Percentiles rank a stretch among this genome's conserved stretches.
phyloP scores from a whole-genome alignment of 2,113 vertebrate species.

The Anoplopoma fimbria region DNA sequence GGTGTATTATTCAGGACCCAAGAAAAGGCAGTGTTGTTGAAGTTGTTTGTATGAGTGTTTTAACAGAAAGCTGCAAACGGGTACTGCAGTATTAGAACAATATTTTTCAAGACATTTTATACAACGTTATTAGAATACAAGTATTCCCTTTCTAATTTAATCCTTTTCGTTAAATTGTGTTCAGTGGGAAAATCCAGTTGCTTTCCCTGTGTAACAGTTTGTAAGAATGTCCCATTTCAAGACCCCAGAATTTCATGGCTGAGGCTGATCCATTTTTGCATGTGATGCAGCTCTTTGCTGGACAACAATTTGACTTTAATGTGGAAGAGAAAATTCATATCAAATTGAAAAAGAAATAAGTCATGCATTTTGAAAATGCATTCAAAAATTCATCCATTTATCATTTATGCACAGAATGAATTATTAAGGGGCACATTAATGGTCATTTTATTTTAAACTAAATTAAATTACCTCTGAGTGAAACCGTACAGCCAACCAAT shows the following conservation, averaged over 20 bases:
- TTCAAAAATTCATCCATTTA: neutral
- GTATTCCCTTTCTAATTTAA: neutral
- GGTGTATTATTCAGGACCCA: no score
- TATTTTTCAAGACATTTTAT: neutral
- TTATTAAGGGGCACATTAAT: neutral
- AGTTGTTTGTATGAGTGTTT: no score
- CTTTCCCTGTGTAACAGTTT: neutral
- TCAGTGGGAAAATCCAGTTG: neutral
- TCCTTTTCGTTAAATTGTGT: neutral
- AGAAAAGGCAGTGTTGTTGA: no score
- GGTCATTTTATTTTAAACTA: neutral
- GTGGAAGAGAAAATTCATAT: neutral
- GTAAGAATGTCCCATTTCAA: neutral
- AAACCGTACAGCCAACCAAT: neutral
- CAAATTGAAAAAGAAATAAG: neutral
- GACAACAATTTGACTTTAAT: neutral
- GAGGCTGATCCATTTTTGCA: neutral
- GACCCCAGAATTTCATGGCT: neutral
- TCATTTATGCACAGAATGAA: neutral
- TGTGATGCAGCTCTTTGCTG: neutral
- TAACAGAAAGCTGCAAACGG: no score
- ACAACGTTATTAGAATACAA: neutral
- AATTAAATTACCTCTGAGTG: neutral
- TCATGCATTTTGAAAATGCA: neutral
- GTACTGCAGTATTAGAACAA: no score